Base-by-base conservation (phyloP, 1,140 invertebrate species). In the Drosophila biarmipes region DNA sequence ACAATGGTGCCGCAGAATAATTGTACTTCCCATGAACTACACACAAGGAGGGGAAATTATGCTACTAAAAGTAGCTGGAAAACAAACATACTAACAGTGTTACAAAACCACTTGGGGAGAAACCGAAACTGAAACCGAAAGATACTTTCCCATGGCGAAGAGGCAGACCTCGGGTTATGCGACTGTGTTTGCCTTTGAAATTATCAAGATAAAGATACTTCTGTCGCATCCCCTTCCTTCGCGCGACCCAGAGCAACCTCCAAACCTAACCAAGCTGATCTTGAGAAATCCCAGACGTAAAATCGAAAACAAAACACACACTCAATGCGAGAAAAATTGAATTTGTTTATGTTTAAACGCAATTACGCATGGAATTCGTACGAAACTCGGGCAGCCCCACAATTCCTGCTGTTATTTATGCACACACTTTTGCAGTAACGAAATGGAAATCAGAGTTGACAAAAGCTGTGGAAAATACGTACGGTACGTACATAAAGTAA, bases 241-340 rank as follows among this genome's bases (percentile, higher is more conserved):
- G n/a, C 8, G 6, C 15, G 7, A n/a, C n/a, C 7, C 15, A 7
- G 14, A 29, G 15, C 53, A 64, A 35, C 29, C 62, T 66, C 34
- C 34, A 64, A 35, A 38, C 19, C 37, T 43, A 51, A 59, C 45
- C 48, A 72, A 73, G 66, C 67, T 73, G 62, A 69, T 71, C 58
- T 76, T 69, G 57, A 73, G 63, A 64, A 66, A 66, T 66, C 43
- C 59, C 43, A 49, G 34, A 64, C 59, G 38, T 21, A 45, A 63
- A 63, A 37, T 48, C 42, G 24, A 64, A 66, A 64, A 64, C 31
- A 66, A 74, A 55, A 57, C 40, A 54, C 35, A 40, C 49, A 17
- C 55, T 75, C 78, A 66, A 80, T 81, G 67, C 46, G 55, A 81
- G 42, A 82, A 78, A 81, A 78, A 82, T 82, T 67, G 19, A 82